Base-by-base conservation (phyloP, 1,140 invertebrate genomes). In the Eumaeus atala region DNA sequence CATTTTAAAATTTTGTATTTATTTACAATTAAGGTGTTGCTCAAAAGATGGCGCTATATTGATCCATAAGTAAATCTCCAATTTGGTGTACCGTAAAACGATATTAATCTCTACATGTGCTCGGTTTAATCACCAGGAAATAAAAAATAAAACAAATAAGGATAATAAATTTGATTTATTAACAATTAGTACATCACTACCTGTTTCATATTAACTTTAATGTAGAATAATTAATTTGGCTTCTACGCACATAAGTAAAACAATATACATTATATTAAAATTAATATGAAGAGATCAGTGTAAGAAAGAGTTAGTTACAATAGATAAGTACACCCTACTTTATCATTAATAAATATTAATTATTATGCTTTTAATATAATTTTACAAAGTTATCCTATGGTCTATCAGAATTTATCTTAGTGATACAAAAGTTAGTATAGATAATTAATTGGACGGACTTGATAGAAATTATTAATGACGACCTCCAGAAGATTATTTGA, bases 301-400 rank as follows among this genome's bases (percentile, higher is more conserved):
- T 76, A 82, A 80, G 70, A 75, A 78, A 76, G 51, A 72, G 65
- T 71, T 84, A 82, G 78, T 84, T 76, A 78, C 62, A 72, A 67
- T 62, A 79, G 69, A 78, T 78, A 78, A 60, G 62, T 55, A 62
- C 72, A 36, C 68, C 47, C 68, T 85, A 79, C 62, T 61, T 66
- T 61, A 54, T 64, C 66, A 82, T 78, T 82, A 82, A 85, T 83
- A 84, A 86, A 86, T 86, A 84, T 85, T 83, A 85, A 83, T 70
- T 76, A 75, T 77, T 76, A 78, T 75, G 69, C 67, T 61, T 65
- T 62, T 54, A 51, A 36, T 51, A 51, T 21, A 51, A 44, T 44
- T 44, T 44, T 44, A 44, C 40, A 44, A 10, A 49, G 3, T 28
- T 17, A 9, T 14, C 40, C 9, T 44, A n/a, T 40, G 2, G 37